These are phyloP conservation scores for Pterophyllum scalare DNA, from an alignment of 2,113 vertebrate species.

Conservation along the genomic window DNA sequence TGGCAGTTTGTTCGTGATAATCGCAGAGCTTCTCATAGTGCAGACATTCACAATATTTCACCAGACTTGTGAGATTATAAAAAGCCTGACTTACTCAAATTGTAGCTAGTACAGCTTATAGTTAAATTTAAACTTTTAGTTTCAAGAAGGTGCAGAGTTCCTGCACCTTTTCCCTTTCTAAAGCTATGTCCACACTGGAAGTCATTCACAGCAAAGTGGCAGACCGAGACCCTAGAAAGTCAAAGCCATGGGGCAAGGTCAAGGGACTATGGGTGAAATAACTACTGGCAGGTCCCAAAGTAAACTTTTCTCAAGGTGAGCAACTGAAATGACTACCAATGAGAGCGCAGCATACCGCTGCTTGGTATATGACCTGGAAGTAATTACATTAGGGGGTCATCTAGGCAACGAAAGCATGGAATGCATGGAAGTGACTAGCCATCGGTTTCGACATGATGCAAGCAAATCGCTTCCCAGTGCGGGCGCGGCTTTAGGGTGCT, in stretches of 20 bases:
- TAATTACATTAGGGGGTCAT: neutral
- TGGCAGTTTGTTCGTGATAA: constrained; percentile 30
- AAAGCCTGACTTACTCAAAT: neutral
- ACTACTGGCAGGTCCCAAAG: neutral
- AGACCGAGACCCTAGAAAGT: neutral
- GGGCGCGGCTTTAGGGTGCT: too few species aligned
- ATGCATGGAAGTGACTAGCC: neutral
- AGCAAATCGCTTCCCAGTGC: neutral
- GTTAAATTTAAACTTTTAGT: neutral
- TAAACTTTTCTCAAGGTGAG: neutral
- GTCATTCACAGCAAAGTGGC: neutral
- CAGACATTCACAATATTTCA: neutral
- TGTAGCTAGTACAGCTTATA: neutral
- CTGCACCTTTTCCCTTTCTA: neutral
- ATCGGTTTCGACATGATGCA: neutral
- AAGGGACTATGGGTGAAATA: neutral
- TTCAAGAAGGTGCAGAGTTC: neutral
- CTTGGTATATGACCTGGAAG: neutral
- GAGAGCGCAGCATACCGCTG: neutral
- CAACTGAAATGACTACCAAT: neutral
- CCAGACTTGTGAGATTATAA: neutral
- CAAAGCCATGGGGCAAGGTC: neutral
- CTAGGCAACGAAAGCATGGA: neutral
- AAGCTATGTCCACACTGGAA: neutral
- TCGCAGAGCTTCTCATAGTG: neutral